phyloP scores from a whole-genome alignment of 2,888 invertebrate species.

The Caradrina kadenii region DNA sequence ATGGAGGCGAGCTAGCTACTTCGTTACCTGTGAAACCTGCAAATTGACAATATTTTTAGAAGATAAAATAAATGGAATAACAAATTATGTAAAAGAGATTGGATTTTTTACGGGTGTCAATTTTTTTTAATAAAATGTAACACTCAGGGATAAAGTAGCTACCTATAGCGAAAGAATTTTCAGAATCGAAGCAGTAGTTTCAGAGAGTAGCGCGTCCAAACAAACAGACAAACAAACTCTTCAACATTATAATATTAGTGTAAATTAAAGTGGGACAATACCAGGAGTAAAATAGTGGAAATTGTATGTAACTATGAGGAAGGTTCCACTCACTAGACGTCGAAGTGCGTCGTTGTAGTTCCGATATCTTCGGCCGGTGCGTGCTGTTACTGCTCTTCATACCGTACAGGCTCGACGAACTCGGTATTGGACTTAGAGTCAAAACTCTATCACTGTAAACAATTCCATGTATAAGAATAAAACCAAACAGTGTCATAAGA shows the following conservation, averaged over 20 bases:
- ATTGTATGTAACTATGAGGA: neutral
- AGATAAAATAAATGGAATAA: neutral
- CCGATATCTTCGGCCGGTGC: slow-evolving; percentile 84
- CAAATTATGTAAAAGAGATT: too few relatives aligned
- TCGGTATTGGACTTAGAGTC: slow-evolving; percentile 96
- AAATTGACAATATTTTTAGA: neutral
- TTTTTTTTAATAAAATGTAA: too few relatives aligned
- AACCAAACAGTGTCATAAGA: neutral
- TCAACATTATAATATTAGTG: too few relatives aligned
- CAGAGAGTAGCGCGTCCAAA: too few relatives aligned
- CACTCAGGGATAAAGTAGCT: too few relatives aligned
- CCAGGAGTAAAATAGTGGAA: neutral
- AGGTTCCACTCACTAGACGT: slow-evolving; percentile 87
- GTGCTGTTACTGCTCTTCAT: slow-evolving; percentile 84
- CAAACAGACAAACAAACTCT: too few relatives aligned
- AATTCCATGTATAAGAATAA: slow-evolving; percentile 17
- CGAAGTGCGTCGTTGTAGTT: slow-evolving; percentile 89
- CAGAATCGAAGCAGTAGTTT: too few relatives aligned
- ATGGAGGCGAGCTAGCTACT: slow-evolving; percentile 91
- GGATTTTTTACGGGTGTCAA: too few relatives aligned
- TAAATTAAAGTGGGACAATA: neutral
- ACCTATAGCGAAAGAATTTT: too few relatives aligned
- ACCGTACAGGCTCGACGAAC: slow-evolving; percentile 93
- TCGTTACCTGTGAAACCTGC: slow-evolving; percentile 89
- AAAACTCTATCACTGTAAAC: slow-evolving; percentile 92